Evolutionary conservation across 2,888 invertebrate genomes (phyloP).

Genomic region (Cyclophora punctaria): DNA sequence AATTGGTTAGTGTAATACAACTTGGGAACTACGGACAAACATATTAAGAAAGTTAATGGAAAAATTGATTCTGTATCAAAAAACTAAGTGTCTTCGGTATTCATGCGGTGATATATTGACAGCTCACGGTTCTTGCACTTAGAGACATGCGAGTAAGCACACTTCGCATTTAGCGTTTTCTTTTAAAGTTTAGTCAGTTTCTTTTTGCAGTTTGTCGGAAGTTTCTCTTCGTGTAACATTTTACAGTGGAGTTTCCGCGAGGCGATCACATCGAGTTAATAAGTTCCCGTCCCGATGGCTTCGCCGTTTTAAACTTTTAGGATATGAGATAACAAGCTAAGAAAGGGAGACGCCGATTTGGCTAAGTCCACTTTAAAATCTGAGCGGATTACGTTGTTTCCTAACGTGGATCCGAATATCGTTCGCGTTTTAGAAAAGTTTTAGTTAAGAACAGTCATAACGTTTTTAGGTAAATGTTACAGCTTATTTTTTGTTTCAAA

Average conservation of each 20-base stretch:
- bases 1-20: slow-evolving; percentile 27
- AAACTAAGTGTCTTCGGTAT: not conserved
- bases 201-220: slow-evolving; percentile 67
- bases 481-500: not conserved
- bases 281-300: slow-evolving; percentile 72
- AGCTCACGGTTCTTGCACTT: not conserved
- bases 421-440: slow-evolving; percentile 13
- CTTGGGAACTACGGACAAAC: too few species aligned
- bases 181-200: slow-evolving; percentile 63
- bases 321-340: slow-evolving; percentile 74
- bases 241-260: slow-evolving; percentile 65
- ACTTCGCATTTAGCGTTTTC: slow-evolving; percentile 63
- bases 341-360: slow-evolving; percentile 67
- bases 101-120: too few species aligned
- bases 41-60: not conserved
- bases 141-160: slow-evolving; percentile 37
- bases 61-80: not conserved
- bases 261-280: slow-evolving; percentile 74
- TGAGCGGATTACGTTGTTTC: slow-evolving; percentile 40
- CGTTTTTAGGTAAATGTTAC: not conserved
- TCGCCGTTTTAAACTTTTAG: slow-evolving; percentile 73
- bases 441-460: not conserved
- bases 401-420: slow-evolving; percentile 35
- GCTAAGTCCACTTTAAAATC: slow-evolving; percentile 63
- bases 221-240: slow-evolving; percentile 71